A percentile compares a stretch with the other conserved stretches of the same genome.
These are phyloP conservation scores for Malacoraja senta DNA, from an alignment of 2,797 vertebrate genomes.

Conservation along the genomic window DNA sequence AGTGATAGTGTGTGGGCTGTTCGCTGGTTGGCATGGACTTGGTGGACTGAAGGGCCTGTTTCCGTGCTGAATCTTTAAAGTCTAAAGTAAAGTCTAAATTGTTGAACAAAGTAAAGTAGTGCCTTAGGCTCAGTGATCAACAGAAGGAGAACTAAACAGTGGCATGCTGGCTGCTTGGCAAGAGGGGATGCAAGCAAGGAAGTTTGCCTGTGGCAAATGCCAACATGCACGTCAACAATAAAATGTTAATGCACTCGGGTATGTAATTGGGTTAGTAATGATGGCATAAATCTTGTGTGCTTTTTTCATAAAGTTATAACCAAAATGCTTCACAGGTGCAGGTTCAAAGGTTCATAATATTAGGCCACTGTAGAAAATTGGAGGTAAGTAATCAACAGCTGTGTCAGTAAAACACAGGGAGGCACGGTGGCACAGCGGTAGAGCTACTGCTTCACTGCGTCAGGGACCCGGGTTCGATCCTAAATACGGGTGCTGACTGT, in stretches of 20 bases:
- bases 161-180: background rate
- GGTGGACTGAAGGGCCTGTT: no score
- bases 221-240: background rate
- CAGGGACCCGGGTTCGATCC: no score
- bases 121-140: background rate
- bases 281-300: background rate
- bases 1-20: no score
- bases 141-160: background rate
- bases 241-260: background rate
- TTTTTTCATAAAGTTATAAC: background rate
- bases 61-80: no score
- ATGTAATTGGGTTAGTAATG: background rate
- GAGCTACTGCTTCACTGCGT: no score
- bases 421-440: no score
- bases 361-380: background rate
- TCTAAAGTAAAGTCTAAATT: no score
- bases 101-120: background rate
- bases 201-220: background rate
- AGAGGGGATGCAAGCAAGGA: background rate
- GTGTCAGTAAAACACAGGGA: background rate
- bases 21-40: no score
- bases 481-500: no score
- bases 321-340: background rate
- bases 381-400: background rate
- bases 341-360: background rate